phyloP scores from a whole-genome alignment of 2,113 vertebrate species.

The Vicugna pacos region DNA sequence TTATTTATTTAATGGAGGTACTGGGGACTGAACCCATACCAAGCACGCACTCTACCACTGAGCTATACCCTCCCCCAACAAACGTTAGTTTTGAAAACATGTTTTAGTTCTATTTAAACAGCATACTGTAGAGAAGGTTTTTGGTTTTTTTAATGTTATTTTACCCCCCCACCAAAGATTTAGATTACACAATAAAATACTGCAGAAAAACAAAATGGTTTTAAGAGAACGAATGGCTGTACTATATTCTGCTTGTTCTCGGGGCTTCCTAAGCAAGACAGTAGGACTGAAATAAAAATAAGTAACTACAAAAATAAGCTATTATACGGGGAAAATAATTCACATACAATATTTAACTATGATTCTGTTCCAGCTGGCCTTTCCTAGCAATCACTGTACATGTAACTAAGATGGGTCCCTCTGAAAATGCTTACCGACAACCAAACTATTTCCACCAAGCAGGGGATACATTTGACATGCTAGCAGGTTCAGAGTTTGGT shows the following conservation, averaged over 20 bases:
- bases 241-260: neutral
- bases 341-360: neutral
- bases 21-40: too few species aligned
- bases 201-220: neutral
- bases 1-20: too few species aligned
- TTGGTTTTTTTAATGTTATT: neutral
- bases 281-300: neutral
- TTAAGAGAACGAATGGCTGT: neutral
- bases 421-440: neutral
- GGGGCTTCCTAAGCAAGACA: neutral
- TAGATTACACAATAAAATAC: neutral
- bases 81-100: neutral
- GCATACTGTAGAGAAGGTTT: neutral
- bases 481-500: neutral
- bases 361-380: neutral
- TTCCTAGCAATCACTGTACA: neutral
- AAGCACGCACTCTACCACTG: too few species aligned
- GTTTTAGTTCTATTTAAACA: neutral
- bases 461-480: neutral
- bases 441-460: neutral
- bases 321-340: neutral
- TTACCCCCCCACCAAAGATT: neutral
- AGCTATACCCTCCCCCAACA: neutral
- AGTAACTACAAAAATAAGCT: neutral
- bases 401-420: neutral